These are phyloP conservation scores for Xyrauchen texanus DNA, from an alignment of 2,113 vertebrate genomes.

Conservation along the genomic window DNA sequence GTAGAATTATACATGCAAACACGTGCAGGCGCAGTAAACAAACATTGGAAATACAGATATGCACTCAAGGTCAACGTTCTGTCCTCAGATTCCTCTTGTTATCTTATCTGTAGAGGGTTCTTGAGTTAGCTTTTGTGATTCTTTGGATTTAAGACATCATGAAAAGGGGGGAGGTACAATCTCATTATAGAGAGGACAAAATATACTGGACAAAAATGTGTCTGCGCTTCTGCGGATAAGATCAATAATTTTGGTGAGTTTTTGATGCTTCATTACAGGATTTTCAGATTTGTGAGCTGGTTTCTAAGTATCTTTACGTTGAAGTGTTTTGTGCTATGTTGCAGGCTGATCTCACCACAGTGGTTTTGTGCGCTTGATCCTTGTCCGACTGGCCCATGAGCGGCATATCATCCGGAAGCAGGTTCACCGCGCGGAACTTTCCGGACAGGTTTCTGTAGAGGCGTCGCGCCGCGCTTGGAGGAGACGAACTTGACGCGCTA, in stretches of 20 bases:
- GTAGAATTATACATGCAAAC: background rate
- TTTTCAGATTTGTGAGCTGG: background rate
- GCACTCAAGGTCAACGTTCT: no score
- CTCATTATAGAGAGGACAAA: no score
- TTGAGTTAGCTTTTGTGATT: background rate
- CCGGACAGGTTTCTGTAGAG: slow-evolving; percentile 92
- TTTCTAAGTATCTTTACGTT: background rate
- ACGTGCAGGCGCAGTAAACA: no score
- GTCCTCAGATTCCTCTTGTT: no score
- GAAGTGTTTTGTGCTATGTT: background rate
- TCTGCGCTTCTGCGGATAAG: no score
- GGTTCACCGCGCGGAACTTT: slow-evolving; percentile 85
- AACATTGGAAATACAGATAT: no score
- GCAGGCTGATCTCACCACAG: slow-evolving; percentile 73
- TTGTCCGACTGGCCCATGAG: slow-evolving; percentile 78
- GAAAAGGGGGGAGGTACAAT: no score
- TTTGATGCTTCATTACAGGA: no score
- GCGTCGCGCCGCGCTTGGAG: slow-evolving; percentile 85
- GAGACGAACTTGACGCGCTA: slow-evolving; percentile 72
- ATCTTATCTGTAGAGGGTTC: background rate
- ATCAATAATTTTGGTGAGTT: no score
- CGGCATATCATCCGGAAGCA: slow-evolving; percentile 79
- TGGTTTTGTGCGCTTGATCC: slow-evolving; percentile 84
- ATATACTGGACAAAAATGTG: no score
- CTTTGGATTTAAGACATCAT: background rate